Evolutionary conservation across 2,113 vertebrate species (phyloP).

Genomic region (Pelobates fuscus): DNA sequence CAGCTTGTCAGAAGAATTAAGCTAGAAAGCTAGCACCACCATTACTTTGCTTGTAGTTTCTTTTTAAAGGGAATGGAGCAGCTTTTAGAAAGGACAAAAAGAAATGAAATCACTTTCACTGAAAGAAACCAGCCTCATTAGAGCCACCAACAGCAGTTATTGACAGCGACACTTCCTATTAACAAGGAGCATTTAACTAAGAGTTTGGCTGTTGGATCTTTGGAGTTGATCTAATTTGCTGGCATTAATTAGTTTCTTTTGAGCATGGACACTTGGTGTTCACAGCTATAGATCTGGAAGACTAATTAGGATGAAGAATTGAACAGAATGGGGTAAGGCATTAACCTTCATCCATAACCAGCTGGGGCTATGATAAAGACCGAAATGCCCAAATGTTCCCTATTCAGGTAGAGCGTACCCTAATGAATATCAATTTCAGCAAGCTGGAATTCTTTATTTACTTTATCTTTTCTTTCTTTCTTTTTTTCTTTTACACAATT

Average conservation of each 20-base stretch:
- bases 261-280: constrained; percentile 84
- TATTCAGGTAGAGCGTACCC: constrained; percentile 79
- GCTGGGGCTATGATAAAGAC: constrained; percentile 88
- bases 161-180: constrained; percentile 83
- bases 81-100: constrained; percentile 78
- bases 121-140: constrained; percentile 85
- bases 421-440: constrained; percentile 81
- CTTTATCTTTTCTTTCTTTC: too few species aligned
- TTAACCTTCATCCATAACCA: constrained; percentile 86
- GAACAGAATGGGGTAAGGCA: constrained; percentile 81
- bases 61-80: constrained; percentile 65
- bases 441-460: constrained; percentile 63
- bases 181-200: constrained; percentile 85
- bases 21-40: constrained; percentile 65
- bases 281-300: constrained; percentile 84
- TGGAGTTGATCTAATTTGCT: constrained; percentile 95
- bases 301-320: constrained; percentile 88
- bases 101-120: constrained; percentile 91
- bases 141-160: constrained; percentile 83
- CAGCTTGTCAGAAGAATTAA: constrained; percentile 70
- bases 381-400: constrained; percentile 82
- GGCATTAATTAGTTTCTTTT: constrained; percentile 92
- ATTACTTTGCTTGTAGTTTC: constrained; percentile 59
- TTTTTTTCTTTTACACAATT: too few species aligned
- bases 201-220: constrained; percentile 86